Percentiles rank a stretch among this genome's conserved stretches.
Conservation (phyloP, 2,888 invertebrate species). For the Tetheella fluctuosa region DNA sequence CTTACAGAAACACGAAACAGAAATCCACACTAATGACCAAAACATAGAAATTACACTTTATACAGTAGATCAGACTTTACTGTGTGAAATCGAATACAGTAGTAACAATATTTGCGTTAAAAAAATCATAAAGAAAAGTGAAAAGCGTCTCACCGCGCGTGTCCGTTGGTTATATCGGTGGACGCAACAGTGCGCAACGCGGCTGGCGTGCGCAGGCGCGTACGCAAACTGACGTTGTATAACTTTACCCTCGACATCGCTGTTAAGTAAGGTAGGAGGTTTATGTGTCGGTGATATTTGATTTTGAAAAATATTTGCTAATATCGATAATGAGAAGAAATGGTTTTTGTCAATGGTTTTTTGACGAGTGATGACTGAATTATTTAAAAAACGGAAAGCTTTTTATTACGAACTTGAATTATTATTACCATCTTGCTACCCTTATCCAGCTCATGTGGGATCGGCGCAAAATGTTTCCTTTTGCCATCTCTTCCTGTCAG, state of each 20-base stretch:
- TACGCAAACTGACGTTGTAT: slow-evolving; percentile 55
- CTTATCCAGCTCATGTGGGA: no score
- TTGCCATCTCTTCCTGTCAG: no score
- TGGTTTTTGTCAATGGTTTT: no score
- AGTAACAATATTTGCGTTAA: slow-evolving; percentile 15
- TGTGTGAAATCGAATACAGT: not conserved
- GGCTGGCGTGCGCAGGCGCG: slow-evolving; percentile 46
- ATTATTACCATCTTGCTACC: no score
- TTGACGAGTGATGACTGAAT: no score
- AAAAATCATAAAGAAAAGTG: slow-evolving; percentile 34
- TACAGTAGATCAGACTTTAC: not conserved
- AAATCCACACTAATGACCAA: not conserved
- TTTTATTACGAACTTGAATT: no score
- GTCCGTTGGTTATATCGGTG: slow-evolving; percentile 33
- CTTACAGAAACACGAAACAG: not conserved
- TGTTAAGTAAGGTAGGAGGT: slow-evolving; percentile 43
- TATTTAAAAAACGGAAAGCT: no score
- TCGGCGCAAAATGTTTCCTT: no score
- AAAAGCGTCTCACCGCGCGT: slow-evolving; percentile 29
- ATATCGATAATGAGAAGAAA: not conserved
- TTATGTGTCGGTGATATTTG: slow-evolving; percentile 12
- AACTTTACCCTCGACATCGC: slow-evolving; percentile 40
- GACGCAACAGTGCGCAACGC: slow-evolving; percentile 45
- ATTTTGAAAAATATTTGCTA: slow-evolving; percentile 13
- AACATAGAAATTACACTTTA: not conserved